phyloP scores from a whole-genome alignment of 2,888 invertebrate genomes.

The Microdon myrmicae region DNA sequence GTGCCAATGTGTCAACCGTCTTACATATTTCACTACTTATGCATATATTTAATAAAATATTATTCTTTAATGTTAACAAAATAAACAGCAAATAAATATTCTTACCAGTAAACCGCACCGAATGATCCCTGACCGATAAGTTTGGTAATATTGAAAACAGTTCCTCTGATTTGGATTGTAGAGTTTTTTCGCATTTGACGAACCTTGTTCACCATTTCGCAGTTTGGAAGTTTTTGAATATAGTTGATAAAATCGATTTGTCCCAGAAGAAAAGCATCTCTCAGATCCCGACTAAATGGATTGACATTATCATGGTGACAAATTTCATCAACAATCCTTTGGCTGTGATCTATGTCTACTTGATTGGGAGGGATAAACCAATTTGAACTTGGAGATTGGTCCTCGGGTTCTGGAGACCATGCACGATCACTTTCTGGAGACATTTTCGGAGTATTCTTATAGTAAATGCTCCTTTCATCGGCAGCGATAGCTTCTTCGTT shows the following conservation, averaged over 20 bases:
- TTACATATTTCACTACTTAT: background rate
- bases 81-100: conserved; percentile 64
- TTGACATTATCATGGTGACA: conserved; percentile 69
- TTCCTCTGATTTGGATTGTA: conserved; percentile 68
- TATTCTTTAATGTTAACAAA: conserved; percentile 1
- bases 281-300: conserved; percentile 82
- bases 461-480: conserved; percentile 61
- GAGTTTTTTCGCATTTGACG: conserved; percentile 69
- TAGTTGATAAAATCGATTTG: conserved; percentile 77
- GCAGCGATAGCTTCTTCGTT: conserved; percentile 21
- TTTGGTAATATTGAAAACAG: conserved; percentile 73
- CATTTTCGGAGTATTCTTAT: conserved; percentile 59
- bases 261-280: conserved; percentile 73
- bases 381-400: conserved; percentile 26
- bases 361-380: conserved; percentile 55
- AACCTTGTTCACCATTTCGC: conserved; percentile 69
- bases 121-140: conserved; percentile 85
- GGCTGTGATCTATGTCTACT: conserved; percentile 56
- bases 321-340: conserved; percentile 54
- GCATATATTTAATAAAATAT: background rate
- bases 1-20: background rate
- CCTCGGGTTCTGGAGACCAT: conserved; percentile 56
- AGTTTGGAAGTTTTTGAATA: conserved; percentile 69
- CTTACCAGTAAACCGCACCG: conserved; percentile 80
- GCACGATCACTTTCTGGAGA: conserved; percentile 54